Evolutionary conservation across 2,888 invertebrate genomes (phyloP).

Genomic region (Eudemis profundana): DNA sequence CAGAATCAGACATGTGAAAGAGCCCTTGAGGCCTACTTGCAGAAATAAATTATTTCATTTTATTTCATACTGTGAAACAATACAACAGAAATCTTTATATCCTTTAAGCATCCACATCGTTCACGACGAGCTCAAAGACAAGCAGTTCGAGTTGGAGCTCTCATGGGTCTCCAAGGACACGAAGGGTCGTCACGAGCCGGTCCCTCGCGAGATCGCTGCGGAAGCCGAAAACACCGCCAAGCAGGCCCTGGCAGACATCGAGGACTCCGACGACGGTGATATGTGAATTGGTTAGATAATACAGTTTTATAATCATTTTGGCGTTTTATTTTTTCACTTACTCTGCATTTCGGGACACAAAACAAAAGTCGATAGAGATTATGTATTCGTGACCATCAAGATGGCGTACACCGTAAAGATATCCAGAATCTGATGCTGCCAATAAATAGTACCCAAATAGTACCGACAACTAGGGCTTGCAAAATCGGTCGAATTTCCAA

Average conservation of each 20-base stretch:
- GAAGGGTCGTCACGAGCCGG: constrained; percentile 91
- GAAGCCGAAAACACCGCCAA: constrained; percentile 96
- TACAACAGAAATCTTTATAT: neutral
- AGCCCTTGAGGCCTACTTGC: too few species aligned
- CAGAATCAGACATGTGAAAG: too few species aligned
- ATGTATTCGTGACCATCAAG: too few species aligned
- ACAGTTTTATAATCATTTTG: constrained; percentile 64
- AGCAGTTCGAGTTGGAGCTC: constrained; percentile 97
- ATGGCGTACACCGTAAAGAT: too few species aligned
- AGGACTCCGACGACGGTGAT: constrained; percentile 92
- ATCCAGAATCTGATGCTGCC: too few species aligned
- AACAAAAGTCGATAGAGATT: too few species aligned
- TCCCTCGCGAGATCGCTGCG: constrained; percentile 89
- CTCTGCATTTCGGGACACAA: neutral
- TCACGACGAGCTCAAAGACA: constrained; percentile 97
- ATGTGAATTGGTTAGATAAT: constrained; percentile 84
- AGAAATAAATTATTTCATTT: too few species aligned
- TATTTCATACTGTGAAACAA: too few species aligned
- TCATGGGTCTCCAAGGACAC: constrained; percentile 96
- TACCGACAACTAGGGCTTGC: too few species aligned
- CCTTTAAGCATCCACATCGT: constrained; percentile 92
- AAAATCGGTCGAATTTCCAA: too few species aligned
- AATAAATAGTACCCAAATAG: too few species aligned
- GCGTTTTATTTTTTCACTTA: constrained; percentile 16
- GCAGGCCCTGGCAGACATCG: constrained; percentile 93